These are phyloP conservation scores for Cisticola juncidis DNA, from an alignment of 2,113 vertebrate species.

Conservation along the genomic window DNA sequence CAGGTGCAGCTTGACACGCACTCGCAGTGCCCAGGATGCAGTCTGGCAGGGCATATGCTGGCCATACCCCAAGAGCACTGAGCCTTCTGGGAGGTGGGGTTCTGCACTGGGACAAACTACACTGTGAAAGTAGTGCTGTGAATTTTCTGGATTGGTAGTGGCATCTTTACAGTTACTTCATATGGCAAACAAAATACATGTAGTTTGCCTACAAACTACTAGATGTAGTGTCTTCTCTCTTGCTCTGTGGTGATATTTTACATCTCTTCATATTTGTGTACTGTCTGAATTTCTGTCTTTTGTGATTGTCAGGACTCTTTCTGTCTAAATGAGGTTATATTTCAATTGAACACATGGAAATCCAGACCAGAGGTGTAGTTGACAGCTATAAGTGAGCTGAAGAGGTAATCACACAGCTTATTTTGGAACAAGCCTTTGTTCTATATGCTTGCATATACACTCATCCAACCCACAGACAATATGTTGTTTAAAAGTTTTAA, in stretches of 20 bases:
- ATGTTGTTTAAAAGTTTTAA: background rate
- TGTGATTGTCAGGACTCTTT: background rate
- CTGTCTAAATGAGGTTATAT: background rate
- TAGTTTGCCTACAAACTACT: background rate
- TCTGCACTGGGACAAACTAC: background rate
- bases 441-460: background rate
- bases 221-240: background rate
- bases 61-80: background rate
- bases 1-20: background rate
- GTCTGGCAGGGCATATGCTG: background rate
- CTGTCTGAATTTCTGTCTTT: background rate
- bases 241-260: background rate
- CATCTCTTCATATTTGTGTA: background rate
- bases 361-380: accelerated
- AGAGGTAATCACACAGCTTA: background rate
- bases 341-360: background rate
- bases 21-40: background rate
- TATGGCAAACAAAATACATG: background rate
- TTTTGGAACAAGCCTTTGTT: background rate
- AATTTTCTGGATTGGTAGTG: background rate
- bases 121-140: background rate
- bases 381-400: background rate
- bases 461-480: background rate
- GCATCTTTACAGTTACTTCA: background rate
- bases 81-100: background rate